Conservation (phyloP, 2,888 invertebrate genomes). For the Callosobruchus maculatus region DNA sequence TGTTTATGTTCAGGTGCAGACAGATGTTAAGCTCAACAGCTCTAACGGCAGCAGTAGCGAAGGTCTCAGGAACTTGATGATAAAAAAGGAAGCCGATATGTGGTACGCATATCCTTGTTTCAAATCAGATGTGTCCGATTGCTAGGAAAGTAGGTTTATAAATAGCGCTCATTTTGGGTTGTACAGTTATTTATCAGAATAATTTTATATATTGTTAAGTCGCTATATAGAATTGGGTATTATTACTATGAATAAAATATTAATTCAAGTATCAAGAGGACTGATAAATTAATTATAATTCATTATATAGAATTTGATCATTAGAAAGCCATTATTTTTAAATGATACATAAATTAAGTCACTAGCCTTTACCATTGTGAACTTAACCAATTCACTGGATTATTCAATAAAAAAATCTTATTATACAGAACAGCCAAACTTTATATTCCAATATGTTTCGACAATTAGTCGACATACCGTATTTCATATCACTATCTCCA, state of each 20-base stretch:
- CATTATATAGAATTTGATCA: too few relatives aligned
- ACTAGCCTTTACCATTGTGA: too few relatives aligned
- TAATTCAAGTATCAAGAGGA: background rate
- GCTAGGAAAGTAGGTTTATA: background rate
- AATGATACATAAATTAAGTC: too few relatives aligned
- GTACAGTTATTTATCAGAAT: slow-evolving; percentile 26
- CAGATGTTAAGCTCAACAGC: background rate
- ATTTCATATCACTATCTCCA: too few relatives aligned
- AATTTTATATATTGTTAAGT: slow-evolving; percentile 25
- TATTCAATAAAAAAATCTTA: too few relatives aligned
- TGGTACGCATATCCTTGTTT: slow-evolving; percentile 25
- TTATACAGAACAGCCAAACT: too few relatives aligned
- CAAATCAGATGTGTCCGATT: slow-evolving; percentile 10
- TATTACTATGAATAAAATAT: background rate
- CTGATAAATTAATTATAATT: background rate
- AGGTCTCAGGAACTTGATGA: slow-evolving; percentile 17
- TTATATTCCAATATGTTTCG: too few relatives aligned
- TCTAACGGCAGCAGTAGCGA: slow-evolving; percentile 12
- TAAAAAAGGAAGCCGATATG: slow-evolving; percentile 20
- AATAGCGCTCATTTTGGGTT: slow-evolving; percentile 16
- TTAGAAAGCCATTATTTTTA: too few relatives aligned
- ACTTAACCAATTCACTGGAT: too few relatives aligned
- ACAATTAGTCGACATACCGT: too few relatives aligned
- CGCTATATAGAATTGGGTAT: background rate
- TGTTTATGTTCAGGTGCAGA: slow-evolving; percentile 1